Evolutionary conservation across 1,140 invertebrate genomes (phyloP), one percentile per base, ranked within the genome.

Genomic region (Melipona quadrifasciata): DNA sequence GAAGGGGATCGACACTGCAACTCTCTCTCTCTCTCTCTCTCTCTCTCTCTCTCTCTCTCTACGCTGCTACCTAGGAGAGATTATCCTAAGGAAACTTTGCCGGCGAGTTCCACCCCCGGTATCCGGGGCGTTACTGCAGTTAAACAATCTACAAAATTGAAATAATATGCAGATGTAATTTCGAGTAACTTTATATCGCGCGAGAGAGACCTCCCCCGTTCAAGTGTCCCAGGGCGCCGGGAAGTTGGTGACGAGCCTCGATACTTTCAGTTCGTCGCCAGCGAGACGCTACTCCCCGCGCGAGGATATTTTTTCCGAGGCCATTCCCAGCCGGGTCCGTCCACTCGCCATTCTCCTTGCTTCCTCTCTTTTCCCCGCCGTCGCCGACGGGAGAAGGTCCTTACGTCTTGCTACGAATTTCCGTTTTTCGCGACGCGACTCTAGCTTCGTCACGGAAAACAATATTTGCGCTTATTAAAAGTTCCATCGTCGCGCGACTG

Each of bases 81-180:
- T 91, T 91, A 90, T 90, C 89, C 90, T 90, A 90, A 90, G 89
- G 88, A 91, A 90, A 91, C 90, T 91, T 91, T 91, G 75, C 61
- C 78, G 75, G 31, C 0, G 71, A 79, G 86, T 89, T 86, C 71
- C 53, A 14, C 58, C 21, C 58, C 70, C 72, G 39, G 86, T 89
- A 88, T 89, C 89, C 84, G 80, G 73, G 74, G 83, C 84, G 88
- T 83, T 89, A 89, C 81, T 80, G 86, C 89, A 90, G 90, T 91
- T 91, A 91, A 91, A 91, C 90, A 90, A 91, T 91, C 91, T 91
- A 89, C 89, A 91, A 91, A 91, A 91, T 91, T 90, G 90, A 91
- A 91, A 91, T 91, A 91, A 91, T 91, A 91, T 91, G 91, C 91
- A 91, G 91, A 91, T 91, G 91, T 91, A 91, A 91, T 91, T 91